phyloP scores from a whole-genome alignment of 2,113 vertebrate genomes.

The Gasterosteus aculeatus region DNA sequence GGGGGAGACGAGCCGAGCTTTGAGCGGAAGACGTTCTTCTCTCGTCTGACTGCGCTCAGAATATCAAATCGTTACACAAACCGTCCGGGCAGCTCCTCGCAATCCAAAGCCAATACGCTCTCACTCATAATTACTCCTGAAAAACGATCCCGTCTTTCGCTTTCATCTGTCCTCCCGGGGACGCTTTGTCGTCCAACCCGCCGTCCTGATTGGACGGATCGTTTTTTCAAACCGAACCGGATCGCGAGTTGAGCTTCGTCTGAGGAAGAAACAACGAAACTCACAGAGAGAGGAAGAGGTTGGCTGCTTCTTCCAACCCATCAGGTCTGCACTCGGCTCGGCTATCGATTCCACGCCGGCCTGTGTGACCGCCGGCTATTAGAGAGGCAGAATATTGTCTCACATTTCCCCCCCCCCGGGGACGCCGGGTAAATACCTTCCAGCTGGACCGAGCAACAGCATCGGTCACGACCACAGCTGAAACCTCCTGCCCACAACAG shows the following conservation, averaged over 20 bases:
- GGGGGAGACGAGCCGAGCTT: conserved; percentile 37
- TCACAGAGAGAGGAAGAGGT: conserved; percentile 22
- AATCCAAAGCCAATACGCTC: conserved; percentile 47
- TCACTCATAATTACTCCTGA: conserved; percentile 49
- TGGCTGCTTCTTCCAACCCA: conserved; percentile 14
- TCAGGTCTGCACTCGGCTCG: conserved; percentile 37
- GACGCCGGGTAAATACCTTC: conserved; percentile 67
- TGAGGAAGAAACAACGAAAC: conserved; percentile 6
- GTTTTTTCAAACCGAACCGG: conserved; percentile 24
- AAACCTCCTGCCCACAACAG: conserved; percentile 61
- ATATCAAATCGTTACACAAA: conserved; percentile 59
- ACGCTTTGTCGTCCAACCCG: neutral
- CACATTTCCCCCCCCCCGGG: conserved; percentile 63
- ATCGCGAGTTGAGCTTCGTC: conserved; percentile 8
- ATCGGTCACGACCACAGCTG: conserved; percentile 53
- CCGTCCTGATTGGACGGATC: conserved; percentile 28
- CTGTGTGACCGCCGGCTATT: conserved; percentile 68
- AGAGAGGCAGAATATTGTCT: conserved; percentile 68
- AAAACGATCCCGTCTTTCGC: conserved; percentile 56
- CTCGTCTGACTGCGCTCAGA: conserved; percentile 47
- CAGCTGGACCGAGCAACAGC: conserved; percentile 66
- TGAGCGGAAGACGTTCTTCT: conserved; percentile 46
- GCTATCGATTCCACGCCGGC: conserved; percentile 71
- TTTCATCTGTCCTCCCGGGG: conserved; percentile 46
- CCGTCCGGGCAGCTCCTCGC: conserved; percentile 34